Conservation (phyloP, 2,888 invertebrate genomes). For the Lithodes maja region DNA sequence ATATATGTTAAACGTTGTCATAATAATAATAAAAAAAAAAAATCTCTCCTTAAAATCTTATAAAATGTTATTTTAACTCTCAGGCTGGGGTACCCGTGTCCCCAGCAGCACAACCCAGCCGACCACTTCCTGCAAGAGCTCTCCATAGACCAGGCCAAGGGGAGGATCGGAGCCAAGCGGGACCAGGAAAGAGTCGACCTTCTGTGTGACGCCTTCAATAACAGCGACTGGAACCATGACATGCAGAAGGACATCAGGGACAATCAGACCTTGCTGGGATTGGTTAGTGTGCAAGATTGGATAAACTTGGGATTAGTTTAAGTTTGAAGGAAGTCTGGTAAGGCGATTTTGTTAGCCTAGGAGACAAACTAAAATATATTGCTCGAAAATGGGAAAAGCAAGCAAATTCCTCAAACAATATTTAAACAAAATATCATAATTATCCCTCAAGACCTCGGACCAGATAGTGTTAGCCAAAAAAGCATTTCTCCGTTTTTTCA, state of each 20-base stretch:
- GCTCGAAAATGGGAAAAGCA: too few species aligned
- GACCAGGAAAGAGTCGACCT: conserved; percentile 80
- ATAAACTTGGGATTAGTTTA: too few species aligned
- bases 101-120: conserved; percentile 93
- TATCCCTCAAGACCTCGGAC: too few species aligned
- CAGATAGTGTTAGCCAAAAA: too few species aligned
- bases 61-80: not conserved
- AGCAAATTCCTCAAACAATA: too few species aligned
- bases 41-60: not conserved
- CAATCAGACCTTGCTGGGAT: not conserved
- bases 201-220: conserved; percentile 90
- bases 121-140: conserved; percentile 94
- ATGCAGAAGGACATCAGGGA: too few species aligned
- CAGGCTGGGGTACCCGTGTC: conserved; percentile 88
- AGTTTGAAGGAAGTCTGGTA: too few species aligned
- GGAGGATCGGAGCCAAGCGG: conserved; percentile 86
- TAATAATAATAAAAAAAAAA: not conserved
- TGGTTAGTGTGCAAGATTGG: not conserved
- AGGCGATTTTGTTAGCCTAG: too few species aligned
- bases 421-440: too few species aligned
- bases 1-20: too few species aligned
- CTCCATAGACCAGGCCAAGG: conserved; percentile 84
- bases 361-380: too few species aligned
- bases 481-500: too few species aligned
- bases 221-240: conserved; percentile 74